These are phyloP conservation scores for Pasiphila rectangulata DNA, from an alignment of 2,888 invertebrate species.

Conservation along the genomic window DNA sequence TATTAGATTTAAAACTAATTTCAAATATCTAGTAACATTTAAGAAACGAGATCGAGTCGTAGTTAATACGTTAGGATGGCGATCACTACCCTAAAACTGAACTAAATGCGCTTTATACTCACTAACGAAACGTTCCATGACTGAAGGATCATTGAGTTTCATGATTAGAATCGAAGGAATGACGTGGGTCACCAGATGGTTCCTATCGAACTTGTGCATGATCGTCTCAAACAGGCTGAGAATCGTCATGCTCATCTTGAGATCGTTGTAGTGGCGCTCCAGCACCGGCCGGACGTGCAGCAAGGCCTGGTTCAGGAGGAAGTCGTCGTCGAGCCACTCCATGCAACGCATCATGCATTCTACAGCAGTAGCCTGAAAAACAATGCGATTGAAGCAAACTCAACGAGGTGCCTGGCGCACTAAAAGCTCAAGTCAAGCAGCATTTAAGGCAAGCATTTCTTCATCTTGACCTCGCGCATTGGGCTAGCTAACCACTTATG, in stretches of 20 bases:
- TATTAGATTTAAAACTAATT: too few species aligned
- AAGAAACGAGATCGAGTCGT: too few species aligned
- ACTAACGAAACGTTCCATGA: conserved; percentile 95
- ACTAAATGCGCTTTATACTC: conserved; percentile 93
- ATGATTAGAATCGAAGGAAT: conserved; percentile 93
- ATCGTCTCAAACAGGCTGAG: conserved; percentile 90
- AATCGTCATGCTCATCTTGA: conserved; percentile 87
- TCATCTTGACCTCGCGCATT: too few species aligned
- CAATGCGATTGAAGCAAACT: not conserved
- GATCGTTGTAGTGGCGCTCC: conserved; percentile 89
- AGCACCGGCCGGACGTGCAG: conserved; percentile 84
- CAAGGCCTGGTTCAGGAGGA: conserved; percentile 11
- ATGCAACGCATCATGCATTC: conserved; percentile 17
- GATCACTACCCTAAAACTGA: not conserved
- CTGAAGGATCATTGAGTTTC: conserved; percentile 92
- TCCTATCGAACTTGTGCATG: conserved; percentile 90
- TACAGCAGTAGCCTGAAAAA: conserved; percentile 73
- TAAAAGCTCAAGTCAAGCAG: too few species aligned
- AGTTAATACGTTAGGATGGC: not conserved
- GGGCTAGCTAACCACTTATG: too few species aligned
- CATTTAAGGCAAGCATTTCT: too few species aligned
- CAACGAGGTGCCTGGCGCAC: too few species aligned
- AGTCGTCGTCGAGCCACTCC: conserved; percentile 20
- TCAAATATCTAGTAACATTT: not conserved
- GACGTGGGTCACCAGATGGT: conserved; percentile 94